Base-by-base conservation (phyloP, 2,797 vertebrate genomes). In the Mionectes olivaceus region DNA sequence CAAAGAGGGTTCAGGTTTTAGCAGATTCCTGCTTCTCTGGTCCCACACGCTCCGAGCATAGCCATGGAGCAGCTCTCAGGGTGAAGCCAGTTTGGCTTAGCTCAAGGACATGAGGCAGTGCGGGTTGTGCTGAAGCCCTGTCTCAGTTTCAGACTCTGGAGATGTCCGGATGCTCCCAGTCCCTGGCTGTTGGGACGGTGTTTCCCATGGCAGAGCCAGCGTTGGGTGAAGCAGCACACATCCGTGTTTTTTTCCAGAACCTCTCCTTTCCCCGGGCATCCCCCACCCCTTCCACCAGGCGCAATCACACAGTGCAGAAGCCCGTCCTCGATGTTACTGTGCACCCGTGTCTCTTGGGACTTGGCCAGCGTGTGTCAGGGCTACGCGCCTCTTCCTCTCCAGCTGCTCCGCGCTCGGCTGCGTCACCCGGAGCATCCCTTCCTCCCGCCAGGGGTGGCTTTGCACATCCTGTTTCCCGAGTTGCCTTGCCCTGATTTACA, bases 351-450 rank as follows among this genome's bases (percentile, higher is more conserved):
- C 79, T 63, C 50, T 79, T 56, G 85, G 87, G 94, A 46, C 71
- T 85, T 59, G 65, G 73, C 87, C 89, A 67, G 70, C 3, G 0
- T 73, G 74, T 87, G 73, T 89, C 91, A 53, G 57, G 69, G 60
- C 71, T 73, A 5, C 1, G 16, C 3, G 1, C 47, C 67, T 89
- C 90, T 92, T 92, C 88, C 92, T 91, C 85, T 80, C 32, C 65
- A 83, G 83, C 93, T 94, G 93, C 79, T 85, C 85, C 52, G 53
- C 2, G 4, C 81, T 76, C 1, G 2, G 64, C 93, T 74, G 69
- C 18, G 2, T 92, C 93, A 78, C 89, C 91, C 57, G 1, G 56
- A 83, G 64, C 91, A 80, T 92, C 93, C 84, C 53, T 88, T 90
- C 90, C 79, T 93, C 61, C 91, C 28, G 55, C 87, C 82, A 0